These are phyloP conservation scores for Toxotes chatareus DNA, from an alignment of 2,113 vertebrate genomes.

Conservation along the genomic window DNA sequence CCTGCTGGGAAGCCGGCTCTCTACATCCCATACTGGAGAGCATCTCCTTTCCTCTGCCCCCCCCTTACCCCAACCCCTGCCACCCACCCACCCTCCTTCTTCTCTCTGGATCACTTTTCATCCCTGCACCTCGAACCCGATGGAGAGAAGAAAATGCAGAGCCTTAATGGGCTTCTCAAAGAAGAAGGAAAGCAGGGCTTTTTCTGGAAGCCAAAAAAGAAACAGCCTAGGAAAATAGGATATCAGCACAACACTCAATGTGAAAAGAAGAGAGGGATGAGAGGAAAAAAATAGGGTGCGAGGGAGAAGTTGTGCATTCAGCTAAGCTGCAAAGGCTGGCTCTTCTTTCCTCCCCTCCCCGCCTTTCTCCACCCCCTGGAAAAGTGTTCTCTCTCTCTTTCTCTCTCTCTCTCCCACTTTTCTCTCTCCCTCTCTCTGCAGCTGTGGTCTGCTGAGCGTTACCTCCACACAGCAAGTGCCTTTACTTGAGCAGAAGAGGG, in stretches of 20 bases:
- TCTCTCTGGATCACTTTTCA: constrained; percentile 54
- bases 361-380: constrained; percentile 70
- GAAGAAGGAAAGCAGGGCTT: constrained; percentile 33
- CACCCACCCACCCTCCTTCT: not conserved
- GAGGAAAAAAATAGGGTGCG: constrained; percentile 43
- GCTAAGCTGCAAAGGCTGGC: constrained; percentile 72
- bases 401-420: constrained; percentile 59
- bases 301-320: constrained; percentile 81
- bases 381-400: constrained; percentile 58
- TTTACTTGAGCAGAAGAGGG: constrained; percentile 75
- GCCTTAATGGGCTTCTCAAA: constrained; percentile 44
- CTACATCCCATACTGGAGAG: constrained; percentile 42
- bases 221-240: constrained; percentile 59
- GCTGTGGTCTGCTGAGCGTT: constrained; percentile 78
- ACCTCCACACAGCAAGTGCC: constrained; percentile 81
- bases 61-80: too few relatives aligned
- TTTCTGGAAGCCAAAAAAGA: constrained; percentile 43
- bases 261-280: constrained; percentile 45
- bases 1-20: constrained; percentile 57
- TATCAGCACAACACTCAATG: constrained; percentile 64
- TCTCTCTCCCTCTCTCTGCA: constrained; percentile 75
- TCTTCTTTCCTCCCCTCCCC: constrained; percentile 43
- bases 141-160: constrained; percentile 15
- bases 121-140: constrained; percentile 42
- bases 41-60: not conserved